phyloP scores from a whole-genome alignment of 2,888 invertebrate genomes.

The Podabrus alpinus region DNA sequence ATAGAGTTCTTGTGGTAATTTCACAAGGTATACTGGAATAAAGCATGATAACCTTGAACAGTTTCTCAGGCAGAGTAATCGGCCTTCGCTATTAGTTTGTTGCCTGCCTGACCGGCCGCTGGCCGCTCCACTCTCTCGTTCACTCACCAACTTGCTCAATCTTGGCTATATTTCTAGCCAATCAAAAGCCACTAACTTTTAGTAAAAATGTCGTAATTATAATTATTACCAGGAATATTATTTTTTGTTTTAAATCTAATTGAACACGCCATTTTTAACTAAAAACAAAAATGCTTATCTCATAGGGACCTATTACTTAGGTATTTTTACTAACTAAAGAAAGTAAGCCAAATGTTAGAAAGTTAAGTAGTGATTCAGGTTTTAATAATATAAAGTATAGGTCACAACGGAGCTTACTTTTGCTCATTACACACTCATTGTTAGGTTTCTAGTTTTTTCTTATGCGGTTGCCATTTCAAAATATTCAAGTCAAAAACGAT shows the following conservation, averaged over 20 bases:
- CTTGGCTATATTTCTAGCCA: neutral
- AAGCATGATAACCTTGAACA: conserved; percentile 43
- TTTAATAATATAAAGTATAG: conserved; percentile 1
- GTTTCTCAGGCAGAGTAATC: conserved; percentile 42
- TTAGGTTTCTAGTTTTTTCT: neutral
- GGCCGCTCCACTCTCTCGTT: conserved; percentile 23
- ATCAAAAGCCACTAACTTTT: neutral
- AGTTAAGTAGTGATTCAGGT: neutral
- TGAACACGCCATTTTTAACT: neutral
- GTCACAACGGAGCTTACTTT: neutral
- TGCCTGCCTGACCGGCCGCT: conserved; percentile 26
- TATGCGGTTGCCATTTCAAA: neutral
- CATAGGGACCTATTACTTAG: neutral
- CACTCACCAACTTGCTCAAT: neutral
- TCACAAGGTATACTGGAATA: conserved; percentile 30
- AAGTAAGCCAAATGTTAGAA: neutral
- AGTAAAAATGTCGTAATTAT: neutral
- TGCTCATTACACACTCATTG: neutral
- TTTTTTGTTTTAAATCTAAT: neutral
- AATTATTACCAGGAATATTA: neutral
- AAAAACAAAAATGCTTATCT: neutral
- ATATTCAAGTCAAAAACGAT: neutral
- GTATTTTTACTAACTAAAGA: neutral
- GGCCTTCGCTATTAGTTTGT: conserved; percentile 34
- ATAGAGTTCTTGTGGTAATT: conserved; percentile 31